Conservation (phyloP, 1,140 invertebrate genomes). For the Conus ventricosus region DNA sequence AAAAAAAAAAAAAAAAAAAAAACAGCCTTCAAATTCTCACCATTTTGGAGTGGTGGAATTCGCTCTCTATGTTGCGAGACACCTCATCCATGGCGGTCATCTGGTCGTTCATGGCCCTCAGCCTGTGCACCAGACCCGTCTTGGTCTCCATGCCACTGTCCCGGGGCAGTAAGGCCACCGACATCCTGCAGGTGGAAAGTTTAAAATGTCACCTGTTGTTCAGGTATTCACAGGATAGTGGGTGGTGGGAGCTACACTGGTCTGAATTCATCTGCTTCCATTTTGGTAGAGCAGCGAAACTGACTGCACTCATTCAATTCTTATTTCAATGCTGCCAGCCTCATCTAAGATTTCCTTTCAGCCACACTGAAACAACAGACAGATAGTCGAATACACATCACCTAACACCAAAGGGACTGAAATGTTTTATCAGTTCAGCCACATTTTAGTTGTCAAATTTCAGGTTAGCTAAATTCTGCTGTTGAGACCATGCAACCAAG, state of each 20-base stretch:
- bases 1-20: neutral
- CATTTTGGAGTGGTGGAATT: slow-evolving; percentile 64
- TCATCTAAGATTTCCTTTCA: too few species aligned
- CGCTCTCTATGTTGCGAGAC: slow-evolving; percentile 67
- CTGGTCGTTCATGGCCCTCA: slow-evolving; percentile 67
- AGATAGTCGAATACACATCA: neutral
- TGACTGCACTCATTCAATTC: too few species aligned
- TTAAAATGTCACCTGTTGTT: neutral
- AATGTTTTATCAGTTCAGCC: too few species aligned
- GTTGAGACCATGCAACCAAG: too few species aligned
- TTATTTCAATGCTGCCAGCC: too few species aligned
- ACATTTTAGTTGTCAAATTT: too few species aligned
- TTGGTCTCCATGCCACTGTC: slow-evolving; percentile 58
- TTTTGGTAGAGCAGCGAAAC: neutral
- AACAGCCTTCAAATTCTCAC: slow-evolving; percentile 41
- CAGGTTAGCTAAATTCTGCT: too few species aligned
- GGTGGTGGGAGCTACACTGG: too few species aligned
- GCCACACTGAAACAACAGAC: too few species aligned
- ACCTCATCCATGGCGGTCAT: slow-evolving; percentile 67
- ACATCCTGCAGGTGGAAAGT: slow-evolving; percentile 44
- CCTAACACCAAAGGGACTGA: neutral
- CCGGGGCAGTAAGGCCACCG: slow-evolving; percentile 61
- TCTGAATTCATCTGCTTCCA: too few species aligned
- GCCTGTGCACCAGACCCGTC: slow-evolving; percentile 55
- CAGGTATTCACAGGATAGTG: neutral